phyloP scores from a whole-genome alignment of 1,140 invertebrate genomes.

The Ganaspis sp. region DNA sequence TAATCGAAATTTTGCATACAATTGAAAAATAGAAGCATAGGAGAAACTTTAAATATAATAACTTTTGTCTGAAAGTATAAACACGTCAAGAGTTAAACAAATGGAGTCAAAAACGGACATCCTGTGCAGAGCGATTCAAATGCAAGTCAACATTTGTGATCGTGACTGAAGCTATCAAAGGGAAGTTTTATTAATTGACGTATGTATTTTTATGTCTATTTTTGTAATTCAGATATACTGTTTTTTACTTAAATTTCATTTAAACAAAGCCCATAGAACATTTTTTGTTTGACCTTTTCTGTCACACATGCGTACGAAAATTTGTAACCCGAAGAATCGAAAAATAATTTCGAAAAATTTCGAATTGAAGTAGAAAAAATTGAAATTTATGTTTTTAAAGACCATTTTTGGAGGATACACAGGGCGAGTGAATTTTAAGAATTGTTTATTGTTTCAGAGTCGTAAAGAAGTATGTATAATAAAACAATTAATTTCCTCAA shows the following conservation, averaged over 20 bases:
- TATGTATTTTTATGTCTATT: neutral
- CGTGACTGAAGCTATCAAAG: neutral
- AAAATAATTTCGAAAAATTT: too few relatives aligned
- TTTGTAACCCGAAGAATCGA: too few relatives aligned
- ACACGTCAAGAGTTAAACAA: neutral
- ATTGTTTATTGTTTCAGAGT: too few relatives aligned
- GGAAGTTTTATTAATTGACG: too few relatives aligned
- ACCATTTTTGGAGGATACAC: too few relatives aligned
- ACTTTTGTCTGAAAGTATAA: neutral
- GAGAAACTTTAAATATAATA: neutral
- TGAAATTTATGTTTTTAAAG: too few relatives aligned
- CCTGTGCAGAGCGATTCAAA: conserved; percentile 10
- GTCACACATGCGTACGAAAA: too few relatives aligned
- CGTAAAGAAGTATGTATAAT: neutral
- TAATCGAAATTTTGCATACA: neutral
- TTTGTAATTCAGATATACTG: neutral
- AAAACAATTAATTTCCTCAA: neutral
- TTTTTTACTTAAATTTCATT: too few relatives aligned
- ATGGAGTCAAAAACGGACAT: neutral
- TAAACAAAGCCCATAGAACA: too few relatives aligned
- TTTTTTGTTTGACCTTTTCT: too few relatives aligned
- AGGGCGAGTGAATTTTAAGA: too few relatives aligned
- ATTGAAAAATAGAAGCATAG: neutral
- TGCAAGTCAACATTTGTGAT: neutral
- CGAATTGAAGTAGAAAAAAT: neutral